Evolutionary conservation across 2,797 vertebrate species (phyloP), one percentile per base, ranked within the genome.

Genomic region (Simalia tracyae): DNA sequence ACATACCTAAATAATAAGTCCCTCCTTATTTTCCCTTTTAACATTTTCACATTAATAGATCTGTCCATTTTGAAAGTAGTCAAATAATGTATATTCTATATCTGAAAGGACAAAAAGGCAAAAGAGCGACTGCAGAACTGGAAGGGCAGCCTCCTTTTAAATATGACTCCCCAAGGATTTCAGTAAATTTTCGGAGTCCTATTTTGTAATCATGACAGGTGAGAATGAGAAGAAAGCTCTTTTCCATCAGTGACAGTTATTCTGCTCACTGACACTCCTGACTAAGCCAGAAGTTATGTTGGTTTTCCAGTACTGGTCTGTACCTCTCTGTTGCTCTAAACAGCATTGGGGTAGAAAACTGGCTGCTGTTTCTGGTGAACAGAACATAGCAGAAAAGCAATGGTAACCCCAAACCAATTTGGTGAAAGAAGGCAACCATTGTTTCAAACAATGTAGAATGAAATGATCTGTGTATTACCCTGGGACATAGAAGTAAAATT

Each of bases 21-120:
- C 46, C 88, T 96, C 95, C 85, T 81, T 81, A 11, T 22, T 97
- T 95, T 96, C 96, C 93, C 88, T 92, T 87, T 93, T 93, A 97
- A 96, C 97, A 97, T 97, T 97, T 97, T 98, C 97, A 97, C 96
- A 97, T 97, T 97, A 97, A 97, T 96, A 54, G 5, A 15, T 28
- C 9, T 84, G 8, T n/a, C 61, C 57, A 96, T 91, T 97, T 96
- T 97, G 94, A 96, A 97, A 97, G 97, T 95, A 97, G 96, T 97
- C 96, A 97, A 94, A 96, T 95, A 97, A 96, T 96, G 96, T 97
- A 96, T 96, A 97, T 96, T 95, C 96, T 88, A 12, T 19, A 46
- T 63, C 31, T 50, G 10, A 17, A 26, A 50, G 46, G n/a, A 36
- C 36, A 1, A 46, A 15, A 68, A 68, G 31, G 3, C 11, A 8